phyloP scores from a whole-genome alignment of 2,888 invertebrate species.

The Nipponacmea schrenckii region DNA sequence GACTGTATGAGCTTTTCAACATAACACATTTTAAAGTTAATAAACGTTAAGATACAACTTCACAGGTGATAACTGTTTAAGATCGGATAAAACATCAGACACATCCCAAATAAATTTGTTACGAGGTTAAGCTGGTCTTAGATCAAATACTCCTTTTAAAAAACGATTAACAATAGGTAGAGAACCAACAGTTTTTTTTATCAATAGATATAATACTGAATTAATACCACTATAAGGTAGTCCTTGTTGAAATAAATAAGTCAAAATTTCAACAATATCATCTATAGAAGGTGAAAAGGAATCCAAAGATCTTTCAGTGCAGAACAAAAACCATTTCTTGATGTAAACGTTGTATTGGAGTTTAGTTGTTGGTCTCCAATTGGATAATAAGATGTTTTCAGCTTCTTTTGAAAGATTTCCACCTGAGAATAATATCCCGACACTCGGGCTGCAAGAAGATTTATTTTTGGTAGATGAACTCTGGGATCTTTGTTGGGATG shows the following conservation, averaged over 20 bases:
- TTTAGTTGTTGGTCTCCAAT: neutral
- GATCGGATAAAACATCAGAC: constrained; percentile 3
- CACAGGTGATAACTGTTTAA: neutral
- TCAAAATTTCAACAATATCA: neutral
- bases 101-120: constrained; percentile 14
- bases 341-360: neutral
- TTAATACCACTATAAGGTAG: neutral
- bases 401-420: neutral
- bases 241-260: neutral
- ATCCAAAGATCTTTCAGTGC: neutral
- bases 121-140: constrained; percentile 18
- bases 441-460: neutral
- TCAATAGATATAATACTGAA: neutral
- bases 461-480: neutral
- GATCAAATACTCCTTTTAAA: constrained; percentile 25
- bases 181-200: neutral
- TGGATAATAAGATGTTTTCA: neutral
- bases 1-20: constrained; percentile 20
- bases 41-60: neutral
- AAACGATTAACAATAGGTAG: constrained; percentile 18
- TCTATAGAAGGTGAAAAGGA: neutral
- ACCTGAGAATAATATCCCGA: neutral
- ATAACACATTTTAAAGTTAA: neutral
- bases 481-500: neutral
- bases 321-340: neutral